Base-by-base conservation (phyloP, 2,888 invertebrate genomes). In the Euzophera pinguis region DNA sequence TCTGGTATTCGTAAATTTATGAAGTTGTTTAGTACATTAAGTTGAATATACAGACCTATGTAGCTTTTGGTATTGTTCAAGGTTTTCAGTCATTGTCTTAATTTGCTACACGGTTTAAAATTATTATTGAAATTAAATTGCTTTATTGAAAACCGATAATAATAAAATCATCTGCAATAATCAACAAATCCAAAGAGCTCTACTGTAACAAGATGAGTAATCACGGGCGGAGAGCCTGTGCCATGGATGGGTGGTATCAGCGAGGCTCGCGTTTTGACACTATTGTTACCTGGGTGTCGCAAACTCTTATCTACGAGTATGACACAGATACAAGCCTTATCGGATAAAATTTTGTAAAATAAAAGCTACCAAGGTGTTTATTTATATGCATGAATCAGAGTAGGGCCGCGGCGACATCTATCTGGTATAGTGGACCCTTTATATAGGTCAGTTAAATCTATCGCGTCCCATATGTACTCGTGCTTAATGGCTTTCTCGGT, bases 1-100 rank as follows among this genome's bases (percentile, higher is more conserved):
- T n/a, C n/a, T n/a, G n/a, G n/a, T n/a, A n/a, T n/a, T n/a, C n/a
- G n/a, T n/a, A n/a, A n/a, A n/a, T n/a, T n/a, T n/a, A n/a, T n/a
- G n/a, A n/a, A n/a, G n/a, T n/a, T n/a, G n/a, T n/a, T n/a, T n/a
- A n/a, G n/a, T n/a, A n/a, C n/a, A n/a, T n/a, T n/a, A n/a, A n/a
- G n/a, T n/a, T 14, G 6, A 27, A 50, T 48, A 42, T 76, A 82
- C 81, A 80, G 78, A 82, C 81, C 81, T 78, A 64, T 73, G 57
- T 54, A 84, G 71, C 63, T 60, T 66, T 55, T 54, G 59, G 45
- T 67, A 67, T 61, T 79, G 78, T 64, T 82, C 61, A 55, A 65
- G 60, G 63, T 57, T 67, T 66, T 77, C 81, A 64, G 69, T 54
- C 81, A 82, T 82, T 54, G 61, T 65, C 61, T 58, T 55, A 51